Percentiles rank a stretch among this genome's conserved stretches.
Conservation (phyloP, 2,113 vertebrate genomes). For the Otus sunia region DNA sequence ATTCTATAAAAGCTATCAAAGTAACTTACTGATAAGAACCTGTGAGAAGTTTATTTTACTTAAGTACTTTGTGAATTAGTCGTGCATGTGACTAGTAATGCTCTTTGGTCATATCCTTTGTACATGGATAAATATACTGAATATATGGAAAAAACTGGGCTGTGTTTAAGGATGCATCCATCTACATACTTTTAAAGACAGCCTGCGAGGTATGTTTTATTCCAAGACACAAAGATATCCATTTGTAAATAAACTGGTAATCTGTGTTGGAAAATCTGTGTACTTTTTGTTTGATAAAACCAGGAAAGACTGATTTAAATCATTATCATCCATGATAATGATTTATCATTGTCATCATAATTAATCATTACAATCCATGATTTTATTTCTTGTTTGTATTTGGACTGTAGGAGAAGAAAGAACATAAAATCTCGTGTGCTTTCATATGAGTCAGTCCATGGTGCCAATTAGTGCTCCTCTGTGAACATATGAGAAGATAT, state of each 20-base stretch:
- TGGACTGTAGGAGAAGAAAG: not conserved
- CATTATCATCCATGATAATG: no score
- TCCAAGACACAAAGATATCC: not conserved
- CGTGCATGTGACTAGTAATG: not conserved
- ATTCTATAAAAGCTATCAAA: not conserved
- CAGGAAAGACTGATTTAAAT: not conserved
- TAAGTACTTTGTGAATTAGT: not conserved
- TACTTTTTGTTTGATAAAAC: not conserved
- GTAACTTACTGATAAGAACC: not conserved
- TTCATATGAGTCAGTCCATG: not conserved
- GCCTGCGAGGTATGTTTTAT: not conserved
- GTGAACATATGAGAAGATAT: accelerated
- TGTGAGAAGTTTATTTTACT: not conserved
- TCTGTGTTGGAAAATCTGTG: not conserved
- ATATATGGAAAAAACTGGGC: not conserved
- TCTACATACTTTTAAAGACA: not conserved
- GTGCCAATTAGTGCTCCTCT: not conserved
- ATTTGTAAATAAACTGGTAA: not conserved
- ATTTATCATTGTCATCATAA: no score
- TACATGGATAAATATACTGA: not conserved
- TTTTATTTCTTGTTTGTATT: not conserved
- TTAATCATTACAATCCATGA: not conserved
- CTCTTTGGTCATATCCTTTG: not conserved
- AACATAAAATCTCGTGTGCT: accelerated
- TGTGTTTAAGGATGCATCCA: not conserved